Conservation (phyloP, 1,140 invertebrate species). For the Anastrepha obliqua region DNA sequence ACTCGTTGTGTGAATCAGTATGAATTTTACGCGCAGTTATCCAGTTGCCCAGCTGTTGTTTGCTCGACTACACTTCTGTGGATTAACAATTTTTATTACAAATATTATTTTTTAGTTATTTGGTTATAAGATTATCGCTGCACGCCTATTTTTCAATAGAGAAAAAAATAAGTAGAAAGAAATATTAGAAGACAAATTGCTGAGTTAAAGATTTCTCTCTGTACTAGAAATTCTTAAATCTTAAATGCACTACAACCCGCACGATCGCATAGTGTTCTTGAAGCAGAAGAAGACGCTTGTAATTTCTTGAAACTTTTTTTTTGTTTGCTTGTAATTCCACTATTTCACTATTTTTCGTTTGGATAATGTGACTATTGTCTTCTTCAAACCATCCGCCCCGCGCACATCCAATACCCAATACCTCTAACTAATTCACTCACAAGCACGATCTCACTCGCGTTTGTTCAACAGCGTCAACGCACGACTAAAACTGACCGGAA, state of each 20-base stretch:
- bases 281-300: background rate
- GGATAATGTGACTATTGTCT: background rate
- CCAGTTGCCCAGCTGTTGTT: slow-evolving; percentile 9
- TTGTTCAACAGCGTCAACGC: slow-evolving; percentile 10
- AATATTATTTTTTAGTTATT: background rate
- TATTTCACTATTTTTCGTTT: slow-evolving; percentile 13
- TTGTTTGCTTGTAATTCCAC: background rate
- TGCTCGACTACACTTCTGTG: background rate
- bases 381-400: background rate
- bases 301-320: background rate
- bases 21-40: background rate
- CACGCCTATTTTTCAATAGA: background rate
- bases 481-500: slow-evolving; percentile 27
- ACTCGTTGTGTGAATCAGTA: slow-evolving; percentile 15
- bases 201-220: background rate
- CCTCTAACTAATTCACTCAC: background rate
- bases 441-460: slow-evolving; percentile 2
- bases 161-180: background rate
- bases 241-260: background rate
- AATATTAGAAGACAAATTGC: background rate
- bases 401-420: background rate
- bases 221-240: no score
- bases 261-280: background rate
- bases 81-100: background rate
- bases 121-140: background rate